A percentile compares a stretch with the other conserved stretches of the same genome.
Conservation (phyloP, 37 sponge, comb jelly and placozoan genomes). For the Diacarnus erythraeanus region DNA sequence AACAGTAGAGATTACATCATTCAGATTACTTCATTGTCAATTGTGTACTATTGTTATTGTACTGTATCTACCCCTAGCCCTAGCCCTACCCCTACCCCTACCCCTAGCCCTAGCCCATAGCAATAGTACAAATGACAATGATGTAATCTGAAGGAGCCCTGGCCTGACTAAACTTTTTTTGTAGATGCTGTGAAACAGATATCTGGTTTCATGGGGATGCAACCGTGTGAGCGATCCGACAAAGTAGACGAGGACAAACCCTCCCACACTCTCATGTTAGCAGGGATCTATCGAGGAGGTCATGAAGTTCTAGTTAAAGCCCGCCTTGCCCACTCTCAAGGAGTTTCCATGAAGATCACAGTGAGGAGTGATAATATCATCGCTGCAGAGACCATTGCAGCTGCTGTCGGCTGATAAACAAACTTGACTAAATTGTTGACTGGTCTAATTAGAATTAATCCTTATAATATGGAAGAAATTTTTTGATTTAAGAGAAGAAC, state of each 20-base stretch:
- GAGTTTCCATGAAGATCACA: slow-evolving; percentile 85
- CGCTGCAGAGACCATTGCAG: slow-evolving; percentile 77
- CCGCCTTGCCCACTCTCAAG: slow-evolving; percentile 64
- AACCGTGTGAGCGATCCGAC: slow-evolving; percentile 95
- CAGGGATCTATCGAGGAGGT: slow-evolving; percentile 90
- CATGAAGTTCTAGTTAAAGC: slow-evolving; percentile 87
- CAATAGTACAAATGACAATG: too few relatives aligned
- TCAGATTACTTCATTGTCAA: too few relatives aligned
- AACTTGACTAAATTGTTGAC: neutral
- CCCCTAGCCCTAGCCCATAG: too few relatives aligned
- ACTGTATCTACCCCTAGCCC: too few relatives aligned
- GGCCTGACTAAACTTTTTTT: neutral
- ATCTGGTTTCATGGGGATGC: slow-evolving; percentile 92
- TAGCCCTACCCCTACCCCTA: neutral
- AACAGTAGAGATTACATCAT: too few relatives aligned
- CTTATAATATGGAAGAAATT: too few relatives aligned
- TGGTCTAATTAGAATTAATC: neutral
- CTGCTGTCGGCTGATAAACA: slow-evolving; percentile 56
- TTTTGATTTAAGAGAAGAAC: neutral
- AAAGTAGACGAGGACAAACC: slow-evolving; percentile 69
- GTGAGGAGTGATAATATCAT: slow-evolving; percentile 72
- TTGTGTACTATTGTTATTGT: too few relatives aligned
- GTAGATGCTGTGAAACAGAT: slow-evolving; percentile 96
- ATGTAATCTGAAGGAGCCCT: too few relatives aligned
- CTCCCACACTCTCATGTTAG: slow-evolving; percentile 92